Base-by-base conservation (phyloP, 2,113 vertebrate species). In the Cinclus cinclus region DNA sequence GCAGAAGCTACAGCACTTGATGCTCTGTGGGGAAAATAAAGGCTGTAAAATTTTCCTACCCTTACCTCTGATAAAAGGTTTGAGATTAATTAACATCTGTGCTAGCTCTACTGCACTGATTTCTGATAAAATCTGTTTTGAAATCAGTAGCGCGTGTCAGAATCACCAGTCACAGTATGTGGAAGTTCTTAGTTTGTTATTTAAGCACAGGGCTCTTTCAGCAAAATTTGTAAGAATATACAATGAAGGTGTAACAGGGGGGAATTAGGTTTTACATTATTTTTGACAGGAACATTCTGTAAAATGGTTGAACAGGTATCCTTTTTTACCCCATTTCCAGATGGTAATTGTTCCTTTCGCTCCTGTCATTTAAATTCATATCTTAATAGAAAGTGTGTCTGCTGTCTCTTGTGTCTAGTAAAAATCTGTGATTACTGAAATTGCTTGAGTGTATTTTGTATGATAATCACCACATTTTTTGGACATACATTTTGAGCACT, bases 91-190 rank as follows among this genome's bases (percentile, higher is more conserved):
- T 55, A 70, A 74, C 20, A 33, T 83, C n/a, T 70, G 7, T 80
- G 17, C 42, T 90, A 60, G 18, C 56, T 76, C 21, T 75, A 2
- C 35, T 75, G 35, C 42, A 28, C 23, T 56, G 44, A 68, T 27
- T 75, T 10, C 37, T 65, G n/a, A 53, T 69, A 53, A 95, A 84
- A 84, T 53, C 17, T 69, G 12, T 68, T 94, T 68, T 58, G 58
- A 73, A 89, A 44, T 60, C n/a, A 27, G 9, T 25, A 89, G 41
- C 0, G 0, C 7, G 0, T 82, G 13, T 71, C 44, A 87, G 67
- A 89, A 79, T 84, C 58, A 39, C 11, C 28, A 46, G 28, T 46
- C 74, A 79, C 22, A 41, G 30, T 35, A 73, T 68, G 30, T 58
- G 44, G 39, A 62, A 46, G 11, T 27, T 68, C 64, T 85, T 73